Conservation (phyloP, 2,888 invertebrate species). For the Marasmarcha lunaedactyla region DNA sequence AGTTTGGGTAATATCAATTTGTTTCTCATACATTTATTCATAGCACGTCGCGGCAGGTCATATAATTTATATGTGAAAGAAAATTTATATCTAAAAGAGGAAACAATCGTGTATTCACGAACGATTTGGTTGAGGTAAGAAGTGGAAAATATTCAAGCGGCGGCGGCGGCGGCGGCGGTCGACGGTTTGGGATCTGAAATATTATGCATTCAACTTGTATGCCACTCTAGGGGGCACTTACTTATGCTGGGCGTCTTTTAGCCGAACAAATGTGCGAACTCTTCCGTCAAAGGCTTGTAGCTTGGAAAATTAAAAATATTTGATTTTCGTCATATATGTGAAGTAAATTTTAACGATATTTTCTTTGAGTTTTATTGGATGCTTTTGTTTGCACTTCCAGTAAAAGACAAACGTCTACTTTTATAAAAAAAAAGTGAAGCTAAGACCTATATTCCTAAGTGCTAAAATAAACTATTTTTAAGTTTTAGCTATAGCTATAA, state of each 20-base stretch:
- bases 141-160: constrained; percentile 12
- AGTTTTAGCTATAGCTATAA: too few relatives aligned
- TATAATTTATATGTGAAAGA: constrained; percentile 66
- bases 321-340: too few relatives aligned
- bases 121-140: constrained; percentile 47
- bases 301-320: too few relatives aligned
- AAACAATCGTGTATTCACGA: constrained; percentile 59
- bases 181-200: constrained; percentile 4
- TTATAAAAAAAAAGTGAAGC: too few relatives aligned
- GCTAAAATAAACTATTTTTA: too few relatives aligned
- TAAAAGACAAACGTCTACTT: too few relatives aligned
- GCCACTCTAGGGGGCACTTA: constrained; percentile 62
- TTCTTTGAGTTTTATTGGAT: too few relatives aligned
- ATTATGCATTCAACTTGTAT: constrained; percentile 56
- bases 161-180: too few relatives aligned
- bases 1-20: constrained; percentile 62
- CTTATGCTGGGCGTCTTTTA: constrained; percentile 48
- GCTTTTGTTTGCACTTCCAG: too few relatives aligned
- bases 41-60: constrained; percentile 52
- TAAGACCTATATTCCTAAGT: too few relatives aligned
- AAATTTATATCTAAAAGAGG: constrained; percentile 20
- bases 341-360: too few relatives aligned
- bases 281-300: too few relatives aligned
- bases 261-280: constrained; percentile 11
- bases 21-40: constrained; percentile 65